These are phyloP conservation scores for Microchrysa polita DNA, from an alignment of 2,888 invertebrate species.

Conservation along the genomic window DNA sequence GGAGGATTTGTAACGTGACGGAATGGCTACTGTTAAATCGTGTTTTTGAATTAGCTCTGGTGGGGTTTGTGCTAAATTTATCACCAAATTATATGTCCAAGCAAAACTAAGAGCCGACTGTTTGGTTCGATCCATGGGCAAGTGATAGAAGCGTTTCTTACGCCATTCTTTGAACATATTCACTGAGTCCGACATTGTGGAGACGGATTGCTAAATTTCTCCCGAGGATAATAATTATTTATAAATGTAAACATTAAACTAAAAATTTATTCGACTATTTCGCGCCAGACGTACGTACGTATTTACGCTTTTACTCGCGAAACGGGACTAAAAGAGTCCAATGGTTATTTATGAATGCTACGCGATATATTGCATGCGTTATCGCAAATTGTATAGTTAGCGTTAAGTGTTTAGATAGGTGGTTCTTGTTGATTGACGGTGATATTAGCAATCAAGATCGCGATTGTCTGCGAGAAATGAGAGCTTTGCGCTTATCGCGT, in stretches of 20 bases:
- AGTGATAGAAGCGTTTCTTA: conserved; percentile 23
- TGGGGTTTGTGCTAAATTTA: background rate
- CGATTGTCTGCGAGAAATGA: background rate
- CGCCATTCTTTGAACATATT: conserved; percentile 38
- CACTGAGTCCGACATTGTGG: background rate
- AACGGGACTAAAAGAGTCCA: no score
- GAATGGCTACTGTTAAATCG: conserved; percentile 7
- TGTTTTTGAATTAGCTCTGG: background rate
- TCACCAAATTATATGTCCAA: conserved; percentile 22
- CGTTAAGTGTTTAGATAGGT: conserved; percentile 9
- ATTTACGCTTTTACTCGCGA: no score
- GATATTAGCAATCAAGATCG: background rate
- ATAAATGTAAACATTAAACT: no score
- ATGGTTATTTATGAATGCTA: no score
- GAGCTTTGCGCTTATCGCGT: background rate
- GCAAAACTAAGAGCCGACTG: conserved; percentile 24
- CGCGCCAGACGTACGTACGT: background rate
- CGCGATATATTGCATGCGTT: background rate
- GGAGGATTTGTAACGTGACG: background rate
- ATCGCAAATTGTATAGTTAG: background rate
- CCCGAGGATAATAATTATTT: no score
- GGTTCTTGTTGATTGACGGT: conserved; percentile 14
- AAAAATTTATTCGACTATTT: background rate
- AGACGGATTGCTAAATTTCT: no score
- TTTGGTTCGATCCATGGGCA: conserved; percentile 19